phyloP scores from a whole-genome alignment of 2,888 invertebrate genomes.

The Rhimphoctona megacephalus region DNA sequence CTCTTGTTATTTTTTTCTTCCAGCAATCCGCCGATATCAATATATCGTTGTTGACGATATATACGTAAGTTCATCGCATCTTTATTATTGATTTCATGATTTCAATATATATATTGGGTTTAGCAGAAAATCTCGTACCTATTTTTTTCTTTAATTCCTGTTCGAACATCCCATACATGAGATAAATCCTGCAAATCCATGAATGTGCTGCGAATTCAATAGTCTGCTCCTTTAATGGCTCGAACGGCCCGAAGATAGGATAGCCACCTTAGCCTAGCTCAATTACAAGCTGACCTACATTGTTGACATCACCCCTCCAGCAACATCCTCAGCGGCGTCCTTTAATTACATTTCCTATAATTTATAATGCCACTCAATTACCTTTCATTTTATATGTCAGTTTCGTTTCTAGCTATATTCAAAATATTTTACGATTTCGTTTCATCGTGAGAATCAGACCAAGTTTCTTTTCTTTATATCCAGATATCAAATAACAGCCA shows the following conservation, averaged over 20 bases:
- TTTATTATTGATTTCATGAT: slow-evolving; percentile 61
- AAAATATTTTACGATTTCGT: neutral
- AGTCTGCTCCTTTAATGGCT: slow-evolving; percentile 2
- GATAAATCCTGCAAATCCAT: neutral
- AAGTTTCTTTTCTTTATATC: neutral
- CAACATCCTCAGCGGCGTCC: slow-evolving; percentile 3
- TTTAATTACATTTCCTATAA: slow-evolving; percentile 34
- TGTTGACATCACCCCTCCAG: slow-evolving; percentile 53
- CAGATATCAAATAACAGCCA: neutral
- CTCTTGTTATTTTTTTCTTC: slow-evolving; percentile 5
- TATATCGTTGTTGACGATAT: slow-evolving; percentile 21
- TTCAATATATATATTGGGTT: slow-evolving; percentile 48
- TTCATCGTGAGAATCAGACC: neutral
- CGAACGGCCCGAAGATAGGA: slow-evolving; percentile 12
- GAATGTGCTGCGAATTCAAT: neutral
- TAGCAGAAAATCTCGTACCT: neutral
- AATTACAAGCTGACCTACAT: slow-evolving; percentile 63
- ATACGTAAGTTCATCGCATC: slow-evolving; percentile 49
- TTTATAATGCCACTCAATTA: slow-evolving; percentile 18
- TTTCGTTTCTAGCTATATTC: neutral
- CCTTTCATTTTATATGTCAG: neutral
- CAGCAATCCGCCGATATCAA: neutral
- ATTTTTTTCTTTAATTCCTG: neutral
- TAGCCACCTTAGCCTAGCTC: slow-evolving; percentile 22
- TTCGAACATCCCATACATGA: neutral